Evolutionary conservation across 1,140 invertebrate species (phyloP).

Genomic region (Berghia stephanieae): DNA sequence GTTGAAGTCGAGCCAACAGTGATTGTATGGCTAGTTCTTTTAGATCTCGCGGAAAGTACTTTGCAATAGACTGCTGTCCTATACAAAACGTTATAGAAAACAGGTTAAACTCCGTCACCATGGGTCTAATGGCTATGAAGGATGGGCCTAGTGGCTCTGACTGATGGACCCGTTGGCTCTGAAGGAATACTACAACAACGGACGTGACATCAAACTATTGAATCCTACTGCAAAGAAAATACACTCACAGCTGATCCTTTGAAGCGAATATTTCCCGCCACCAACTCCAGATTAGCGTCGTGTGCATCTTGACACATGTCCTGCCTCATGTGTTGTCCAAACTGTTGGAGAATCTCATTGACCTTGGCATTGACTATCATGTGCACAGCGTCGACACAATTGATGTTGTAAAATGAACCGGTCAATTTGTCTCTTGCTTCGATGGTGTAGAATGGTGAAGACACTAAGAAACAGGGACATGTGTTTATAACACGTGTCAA

Average conservation of each 20-base stretch:
- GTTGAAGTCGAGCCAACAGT: too few relatives aligned
- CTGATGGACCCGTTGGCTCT: too few relatives aligned
- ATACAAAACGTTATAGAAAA: too few relatives aligned
- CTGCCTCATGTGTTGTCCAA: constrained; percentile 16
- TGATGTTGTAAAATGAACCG: constrained; percentile 38
- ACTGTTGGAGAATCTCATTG: constrained; percentile 33
- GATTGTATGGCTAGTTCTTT: too few relatives aligned
- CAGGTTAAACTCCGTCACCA: too few relatives aligned
- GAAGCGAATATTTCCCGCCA: constrained; percentile 38
- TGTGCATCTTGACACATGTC: constrained; percentile 17
- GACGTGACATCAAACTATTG: too few relatives aligned
- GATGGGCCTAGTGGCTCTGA: too few relatives aligned
- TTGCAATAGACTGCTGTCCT: too few relatives aligned
- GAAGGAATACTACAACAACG: too few relatives aligned
- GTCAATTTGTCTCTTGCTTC: constrained; percentile 33
- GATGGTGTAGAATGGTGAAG: constrained; percentile 27
- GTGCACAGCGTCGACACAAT: constrained; percentile 38
- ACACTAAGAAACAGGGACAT: constrained; percentile 32
- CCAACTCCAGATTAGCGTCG: constrained; percentile 28
- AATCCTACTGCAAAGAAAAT: not conserved
- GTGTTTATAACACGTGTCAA: too few relatives aligned
- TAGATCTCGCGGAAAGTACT: too few relatives aligned
- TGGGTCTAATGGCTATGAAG: too few relatives aligned
- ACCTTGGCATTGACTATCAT: constrained; percentile 36
- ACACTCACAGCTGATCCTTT: constrained; percentile 25